phyloP scores from a whole-genome alignment of 2,113 vertebrate genomes.

The Cyphomyrus plagiostoma region DNA sequence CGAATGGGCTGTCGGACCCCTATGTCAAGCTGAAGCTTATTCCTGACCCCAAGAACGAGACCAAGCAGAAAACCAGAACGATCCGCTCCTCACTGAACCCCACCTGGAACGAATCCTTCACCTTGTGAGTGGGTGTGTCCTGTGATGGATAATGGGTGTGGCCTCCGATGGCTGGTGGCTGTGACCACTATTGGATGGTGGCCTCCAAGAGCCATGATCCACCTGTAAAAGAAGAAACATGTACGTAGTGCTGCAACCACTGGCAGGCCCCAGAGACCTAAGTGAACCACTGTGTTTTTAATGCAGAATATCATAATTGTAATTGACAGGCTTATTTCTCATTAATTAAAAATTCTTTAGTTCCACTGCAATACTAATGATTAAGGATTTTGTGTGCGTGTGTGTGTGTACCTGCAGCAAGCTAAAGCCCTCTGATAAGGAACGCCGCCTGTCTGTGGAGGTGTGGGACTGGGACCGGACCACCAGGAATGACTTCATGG shows the following conservation, averaged over 20 bases:
- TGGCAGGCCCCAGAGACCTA: background rate
- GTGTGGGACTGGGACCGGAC: constrained; percentile 98
- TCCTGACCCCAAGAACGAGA: constrained; percentile 93
- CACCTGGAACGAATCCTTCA: constrained; percentile 86
- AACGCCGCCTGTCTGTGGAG: constrained; percentile 85
- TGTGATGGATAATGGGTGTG: background rate
- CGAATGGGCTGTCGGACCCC: constrained; percentile 90
- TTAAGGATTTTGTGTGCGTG: constrained; percentile 41
- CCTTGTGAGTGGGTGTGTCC: constrained; percentile 71
- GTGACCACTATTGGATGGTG: background rate
- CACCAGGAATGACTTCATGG: constrained; percentile 97
- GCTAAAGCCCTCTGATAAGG: constrained; percentile 84
- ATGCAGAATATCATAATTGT: background rate
- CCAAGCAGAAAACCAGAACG: constrained; percentile 96
- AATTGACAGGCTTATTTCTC: background rate
- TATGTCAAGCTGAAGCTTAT: constrained; percentile 96
- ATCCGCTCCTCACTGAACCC: constrained; percentile 91
- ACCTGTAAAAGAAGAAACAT: background rate
- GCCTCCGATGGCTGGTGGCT: background rate
- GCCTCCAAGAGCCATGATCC: background rate
- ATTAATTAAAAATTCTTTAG: background rate
- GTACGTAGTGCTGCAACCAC: background rate
- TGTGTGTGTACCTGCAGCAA: constrained; percentile 77
- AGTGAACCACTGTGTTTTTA: background rate
- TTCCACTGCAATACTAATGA: background rate